These are phyloP conservation scores for Lasiommata megera DNA, from an alignment of 2,888 invertebrate species.

Conservation along the genomic window DNA sequence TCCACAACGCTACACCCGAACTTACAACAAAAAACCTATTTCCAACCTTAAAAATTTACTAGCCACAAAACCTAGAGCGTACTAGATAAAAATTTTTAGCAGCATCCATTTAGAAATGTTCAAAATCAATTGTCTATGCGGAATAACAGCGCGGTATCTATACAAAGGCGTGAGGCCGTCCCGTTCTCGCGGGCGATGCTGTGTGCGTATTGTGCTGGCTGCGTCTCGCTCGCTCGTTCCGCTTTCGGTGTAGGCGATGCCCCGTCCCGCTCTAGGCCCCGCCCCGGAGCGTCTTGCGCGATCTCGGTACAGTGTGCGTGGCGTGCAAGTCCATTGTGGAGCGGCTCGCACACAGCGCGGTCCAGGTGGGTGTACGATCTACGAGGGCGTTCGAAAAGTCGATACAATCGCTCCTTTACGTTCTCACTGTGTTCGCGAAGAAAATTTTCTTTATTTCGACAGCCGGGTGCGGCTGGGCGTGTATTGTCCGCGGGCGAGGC, in stretches of 20 bases:
- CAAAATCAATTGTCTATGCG: constrained; percentile 77
- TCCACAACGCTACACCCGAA: constrained; percentile 45
- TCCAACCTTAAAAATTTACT: constrained; percentile 26
- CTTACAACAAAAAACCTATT: constrained; percentile 48
- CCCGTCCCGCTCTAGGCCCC: constrained; percentile 73
- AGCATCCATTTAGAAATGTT: constrained; percentile 44
- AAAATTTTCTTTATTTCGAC: constrained; percentile 72
- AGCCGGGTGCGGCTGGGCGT: constrained; percentile 67
- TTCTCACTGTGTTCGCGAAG: constrained; percentile 63
- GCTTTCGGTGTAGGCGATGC: constrained; percentile 49
- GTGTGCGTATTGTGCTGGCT: constrained; percentile 61
- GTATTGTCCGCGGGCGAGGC: constrained; percentile 67
- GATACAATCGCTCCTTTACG: constrained; percentile 72
- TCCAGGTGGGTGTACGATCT: constrained; percentile 75
- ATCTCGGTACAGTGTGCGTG: constrained; percentile 62
- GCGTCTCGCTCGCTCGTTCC: constrained; percentile 49
- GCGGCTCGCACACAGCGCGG: constrained; percentile 71
- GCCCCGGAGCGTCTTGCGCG: constrained; percentile 65
- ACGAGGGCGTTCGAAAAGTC: constrained; percentile 81
- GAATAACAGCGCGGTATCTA: constrained; percentile 77
- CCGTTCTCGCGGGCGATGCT: constrained; percentile 67
- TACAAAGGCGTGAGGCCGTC: constrained; percentile 76
- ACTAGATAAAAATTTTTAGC: not conserved
- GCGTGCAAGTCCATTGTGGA: constrained; percentile 40
- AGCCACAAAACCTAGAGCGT: not conserved